These are phyloP conservation scores for Regulus satrapa DNA, from an alignment of 2,113 vertebrate genomes.

Conservation along the genomic window DNA sequence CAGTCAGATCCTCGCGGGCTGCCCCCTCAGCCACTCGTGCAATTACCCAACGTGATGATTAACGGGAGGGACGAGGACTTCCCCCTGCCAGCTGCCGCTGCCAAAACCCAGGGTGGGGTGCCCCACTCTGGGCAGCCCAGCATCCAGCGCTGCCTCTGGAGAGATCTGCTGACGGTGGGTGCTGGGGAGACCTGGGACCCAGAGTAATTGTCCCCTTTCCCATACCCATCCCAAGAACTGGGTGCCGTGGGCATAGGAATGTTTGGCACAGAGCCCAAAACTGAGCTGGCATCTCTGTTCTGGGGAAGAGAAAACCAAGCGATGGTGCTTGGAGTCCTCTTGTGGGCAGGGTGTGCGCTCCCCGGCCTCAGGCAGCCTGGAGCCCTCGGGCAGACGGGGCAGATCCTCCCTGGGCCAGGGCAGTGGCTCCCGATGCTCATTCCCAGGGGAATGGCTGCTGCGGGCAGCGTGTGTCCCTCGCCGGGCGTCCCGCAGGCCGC, in stretches of 20 bases:
- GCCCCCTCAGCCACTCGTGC: neutral
- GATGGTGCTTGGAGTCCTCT: neutral
- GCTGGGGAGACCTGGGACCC: neutral
- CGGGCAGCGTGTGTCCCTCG: too few relatives aligned
- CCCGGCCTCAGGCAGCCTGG: neutral
- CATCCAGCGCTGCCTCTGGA: neutral
- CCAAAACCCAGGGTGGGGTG: fast-evolving
- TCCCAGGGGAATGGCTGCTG: too few relatives aligned
- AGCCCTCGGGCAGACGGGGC: neutral
- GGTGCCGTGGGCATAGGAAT: neutral
- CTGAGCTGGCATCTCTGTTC: neutral
- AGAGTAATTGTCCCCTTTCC: neutral
- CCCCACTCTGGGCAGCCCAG: neutral
- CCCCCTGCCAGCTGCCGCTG: neutral
- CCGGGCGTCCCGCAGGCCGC: too few relatives aligned
- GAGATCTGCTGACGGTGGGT: fast-evolving
- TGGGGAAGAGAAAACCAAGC: neutral
- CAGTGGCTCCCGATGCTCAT: fast-evolving
- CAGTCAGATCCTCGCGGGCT: neutral
- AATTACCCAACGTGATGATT: slow-evolving; percentile 63
- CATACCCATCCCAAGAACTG: fast-evolving
- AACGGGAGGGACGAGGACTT: neutral
- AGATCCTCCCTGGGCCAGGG: fast-evolving
- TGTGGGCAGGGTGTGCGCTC: neutral
- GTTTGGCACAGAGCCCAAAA: neutral